Evolutionary conservation across 64 coral and sea anemone genomes (phyloP).

Genomic region (Stichodactyla mertensii): DNA sequence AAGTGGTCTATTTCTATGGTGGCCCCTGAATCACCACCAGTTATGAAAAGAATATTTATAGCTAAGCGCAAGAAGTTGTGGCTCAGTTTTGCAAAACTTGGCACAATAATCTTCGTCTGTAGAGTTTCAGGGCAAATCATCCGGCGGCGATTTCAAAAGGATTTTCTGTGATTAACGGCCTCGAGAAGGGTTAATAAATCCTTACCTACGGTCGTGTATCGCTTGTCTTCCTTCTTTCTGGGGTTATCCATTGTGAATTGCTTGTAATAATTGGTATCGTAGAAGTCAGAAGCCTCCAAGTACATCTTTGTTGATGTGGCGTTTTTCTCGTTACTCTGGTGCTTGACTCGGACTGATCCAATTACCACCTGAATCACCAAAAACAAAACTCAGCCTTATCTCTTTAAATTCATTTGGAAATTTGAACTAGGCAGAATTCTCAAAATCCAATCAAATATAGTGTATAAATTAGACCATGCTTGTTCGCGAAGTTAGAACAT

Average conservation of each 20-base stretch:
- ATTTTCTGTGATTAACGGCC: not conserved
- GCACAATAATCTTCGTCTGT: too few species aligned
- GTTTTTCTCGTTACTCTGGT: constrained; percentile 63
- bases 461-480: too few species aligned
- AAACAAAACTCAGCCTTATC: not conserved
- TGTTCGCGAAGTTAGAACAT: too few species aligned
- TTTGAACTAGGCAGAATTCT: not conserved
- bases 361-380: constrained; percentile 33
- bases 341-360: constrained; percentile 52
- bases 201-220: constrained; percentile 69
- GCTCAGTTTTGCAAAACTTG: too few species aligned
- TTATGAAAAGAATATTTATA: too few species aligned
- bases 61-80: too few species aligned
- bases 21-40: too few species aligned
- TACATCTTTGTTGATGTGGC: constrained; percentile 65
- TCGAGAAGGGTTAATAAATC: not conserved
- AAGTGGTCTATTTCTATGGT: too few species aligned
- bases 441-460: too few species aligned
- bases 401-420: too few species aligned
- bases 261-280: constrained; percentile 52
- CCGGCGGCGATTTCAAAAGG: too few species aligned
- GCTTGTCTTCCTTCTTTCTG: constrained; percentile 33
- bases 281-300: constrained; percentile 60
- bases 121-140: too few species aligned
- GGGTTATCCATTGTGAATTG: constrained; percentile 75